Evolutionary conservation across 2,113 vertebrate genomes (phyloP), one percentile per base, ranked within the genome.

Genomic region (Rhea americana): DNA sequence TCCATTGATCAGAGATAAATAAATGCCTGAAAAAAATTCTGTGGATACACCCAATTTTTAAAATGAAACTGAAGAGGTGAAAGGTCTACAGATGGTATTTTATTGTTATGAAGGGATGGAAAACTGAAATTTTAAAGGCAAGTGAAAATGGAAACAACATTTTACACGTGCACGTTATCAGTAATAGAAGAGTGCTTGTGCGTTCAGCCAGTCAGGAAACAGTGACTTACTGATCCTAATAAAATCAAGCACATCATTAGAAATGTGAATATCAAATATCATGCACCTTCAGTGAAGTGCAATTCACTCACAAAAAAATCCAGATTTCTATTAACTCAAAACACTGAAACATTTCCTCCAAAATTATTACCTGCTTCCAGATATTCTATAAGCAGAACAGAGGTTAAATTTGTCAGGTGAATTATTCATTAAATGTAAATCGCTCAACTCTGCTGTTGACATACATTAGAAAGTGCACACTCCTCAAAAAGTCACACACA

Each of bases 1-100:
- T 95, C 94, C 95, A 96, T 91, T 93, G 93, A 96, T 95, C 93
- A 96, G 90, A 95, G 93, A 93, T 94, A 96, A 96, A 97, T 93
- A 96, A 96, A 97, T 95, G 94, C 86, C 90, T 86, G 89, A 78
- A 93, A 91, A 92, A 92, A 89, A 95, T 81, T 78, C 94, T 75
- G 85, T 45, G 88, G 93, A 90, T 91, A 93, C 91, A 95, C 88
- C 88, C 87, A 86, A 86, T 93, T 67, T 53, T 93, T 91, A 95
- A 89, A 93, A 96, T 68, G 90, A 87, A 97, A 91, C 95, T 80
- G 93, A 94, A 90, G 89, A 95, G 89, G 83, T 91, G 93, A 85
- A 90, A 53, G 87, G 93, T 94, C 94, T 94, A 94, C 90, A 93
- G 93, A 96, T 94, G 94, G 85, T 5, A 65, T 90, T 96, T 93